Conservation (phyloP, 2,797 vertebrate species). For the Hydrophis major region DNA sequence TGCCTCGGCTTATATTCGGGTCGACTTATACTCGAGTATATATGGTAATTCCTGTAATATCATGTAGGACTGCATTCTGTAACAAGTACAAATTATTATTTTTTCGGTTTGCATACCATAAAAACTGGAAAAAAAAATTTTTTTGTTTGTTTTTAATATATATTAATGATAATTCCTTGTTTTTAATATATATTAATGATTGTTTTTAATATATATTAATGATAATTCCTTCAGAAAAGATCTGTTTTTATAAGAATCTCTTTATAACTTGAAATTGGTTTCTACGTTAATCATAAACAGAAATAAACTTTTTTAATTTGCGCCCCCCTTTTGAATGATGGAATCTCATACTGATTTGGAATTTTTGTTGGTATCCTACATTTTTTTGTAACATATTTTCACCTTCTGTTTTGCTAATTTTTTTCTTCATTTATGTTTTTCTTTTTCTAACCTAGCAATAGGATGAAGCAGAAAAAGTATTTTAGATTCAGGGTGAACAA, state of each 20-base stretch:
- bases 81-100: neutral
- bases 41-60: neutral
- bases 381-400: neutral
- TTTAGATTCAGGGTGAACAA: no score
- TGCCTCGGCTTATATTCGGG: no score
- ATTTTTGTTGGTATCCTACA: neutral
- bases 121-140: neutral
- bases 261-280: neutral
- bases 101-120: neutral
- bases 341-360: neutral
- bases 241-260: neutral
- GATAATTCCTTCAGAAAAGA: neutral
- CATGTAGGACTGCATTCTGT: neutral
- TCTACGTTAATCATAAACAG: no score
- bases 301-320: neutral
- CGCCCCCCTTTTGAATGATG: neutral
- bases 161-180: neutral
- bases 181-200: no score
- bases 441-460: neutral
- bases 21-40: no score
- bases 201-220: neutral
- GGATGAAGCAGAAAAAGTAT: no score
- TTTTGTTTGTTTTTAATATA: neutral
- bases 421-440: neutral
- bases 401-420: neutral